Evolutionary conservation across 2,797 vertebrate species (phyloP).

Genomic region (Galaxias olidus): DNA sequence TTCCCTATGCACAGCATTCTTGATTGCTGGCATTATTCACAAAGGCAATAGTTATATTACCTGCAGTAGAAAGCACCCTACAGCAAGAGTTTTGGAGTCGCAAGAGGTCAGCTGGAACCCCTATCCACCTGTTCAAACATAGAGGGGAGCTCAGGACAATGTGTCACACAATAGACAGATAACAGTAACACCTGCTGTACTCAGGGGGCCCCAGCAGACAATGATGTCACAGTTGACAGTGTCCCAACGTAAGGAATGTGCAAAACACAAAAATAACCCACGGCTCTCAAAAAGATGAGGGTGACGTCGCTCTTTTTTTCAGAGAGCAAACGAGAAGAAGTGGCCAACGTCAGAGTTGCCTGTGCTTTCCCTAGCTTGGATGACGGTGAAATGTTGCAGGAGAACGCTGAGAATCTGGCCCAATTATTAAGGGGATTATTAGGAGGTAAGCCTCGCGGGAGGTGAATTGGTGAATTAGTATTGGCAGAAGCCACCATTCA

Average conservation of each 20-base stretch:
- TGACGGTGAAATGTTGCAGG: conserved; percentile 25
- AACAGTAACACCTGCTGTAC: conserved; percentile 43
- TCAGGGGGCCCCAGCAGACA: conserved; percentile 34
- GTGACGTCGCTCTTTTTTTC: conserved; percentile 42
- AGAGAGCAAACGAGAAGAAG: conserved; percentile 49
- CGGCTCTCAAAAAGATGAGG: conserved; percentile 28
- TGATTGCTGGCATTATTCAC: conserved; percentile 11
- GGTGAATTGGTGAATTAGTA: conserved; percentile 50
- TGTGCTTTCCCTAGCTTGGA: conserved; percentile 5
- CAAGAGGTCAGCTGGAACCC: conserved; percentile 19
- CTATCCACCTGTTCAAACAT: conserved; percentile 67
- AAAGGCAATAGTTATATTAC: not conserved
- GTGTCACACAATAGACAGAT: conserved; percentile 52
- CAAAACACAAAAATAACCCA: conserved; percentile 13
- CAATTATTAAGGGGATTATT: conserved; percentile 59
- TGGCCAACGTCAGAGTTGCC: conserved; percentile 12
- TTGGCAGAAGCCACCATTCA: conserved; percentile 69
- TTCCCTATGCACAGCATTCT: not conserved
- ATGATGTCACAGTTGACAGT: conserved; percentile 58
- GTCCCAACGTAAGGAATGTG: conserved; percentile 40
- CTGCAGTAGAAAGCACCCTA: conserved; percentile 9
- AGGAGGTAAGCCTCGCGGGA: conserved; percentile 38
- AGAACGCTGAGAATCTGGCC: conserved; percentile 10
- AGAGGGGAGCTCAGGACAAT: conserved; percentile 44
- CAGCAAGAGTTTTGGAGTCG: no score